These are phyloP conservation scores for Microtus richardsoni DNA, from an alignment of 2,113 vertebrate genomes.

Conservation along the genomic window DNA sequence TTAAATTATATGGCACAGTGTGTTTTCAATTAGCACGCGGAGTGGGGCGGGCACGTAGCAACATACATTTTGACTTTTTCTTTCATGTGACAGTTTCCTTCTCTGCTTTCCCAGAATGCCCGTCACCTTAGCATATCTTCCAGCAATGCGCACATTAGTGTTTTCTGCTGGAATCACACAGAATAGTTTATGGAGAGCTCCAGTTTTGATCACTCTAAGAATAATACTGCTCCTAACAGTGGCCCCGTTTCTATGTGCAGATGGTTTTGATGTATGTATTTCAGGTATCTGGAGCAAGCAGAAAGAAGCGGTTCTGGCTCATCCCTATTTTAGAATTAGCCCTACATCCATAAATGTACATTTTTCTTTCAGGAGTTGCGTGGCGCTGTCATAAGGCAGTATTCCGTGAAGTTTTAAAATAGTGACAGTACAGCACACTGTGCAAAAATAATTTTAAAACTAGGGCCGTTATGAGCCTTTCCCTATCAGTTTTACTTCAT, in stretches of 20 bases:
- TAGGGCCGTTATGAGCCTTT: not conserved
- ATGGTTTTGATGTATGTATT: conserved; percentile 77
- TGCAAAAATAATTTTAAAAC: conserved; percentile 29
- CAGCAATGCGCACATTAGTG: not conserved
- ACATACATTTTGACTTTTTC: not conserved
- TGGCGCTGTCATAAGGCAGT: conserved; percentile 27
- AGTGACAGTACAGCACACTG: not conserved
- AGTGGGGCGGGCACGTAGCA: not conserved
- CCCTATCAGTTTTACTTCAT: not conserved
- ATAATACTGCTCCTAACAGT: conserved; percentile 54
- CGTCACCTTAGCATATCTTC: not conserved
- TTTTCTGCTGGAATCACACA: conserved; percentile 30
- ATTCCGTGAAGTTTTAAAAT: conserved; percentile 40
- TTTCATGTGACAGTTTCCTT: conserved; percentile 17
- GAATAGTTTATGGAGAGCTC: conserved; percentile 48
- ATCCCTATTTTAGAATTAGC: conserved; percentile 76
- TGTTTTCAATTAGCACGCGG: not conserved
- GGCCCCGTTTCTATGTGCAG: conserved; percentile 73
- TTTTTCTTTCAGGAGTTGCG: conserved; percentile 62
- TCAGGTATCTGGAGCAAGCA: conserved; percentile 80
- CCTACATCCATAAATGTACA: conserved; percentile 63
- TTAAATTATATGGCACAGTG: not conserved
- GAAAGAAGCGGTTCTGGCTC: conserved; percentile 49
- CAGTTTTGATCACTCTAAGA: conserved; percentile 61
- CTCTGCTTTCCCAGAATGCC: not conserved